Conservation (phyloP, 2,888 invertebrate species). For the Lapara coniferarum region DNA sequence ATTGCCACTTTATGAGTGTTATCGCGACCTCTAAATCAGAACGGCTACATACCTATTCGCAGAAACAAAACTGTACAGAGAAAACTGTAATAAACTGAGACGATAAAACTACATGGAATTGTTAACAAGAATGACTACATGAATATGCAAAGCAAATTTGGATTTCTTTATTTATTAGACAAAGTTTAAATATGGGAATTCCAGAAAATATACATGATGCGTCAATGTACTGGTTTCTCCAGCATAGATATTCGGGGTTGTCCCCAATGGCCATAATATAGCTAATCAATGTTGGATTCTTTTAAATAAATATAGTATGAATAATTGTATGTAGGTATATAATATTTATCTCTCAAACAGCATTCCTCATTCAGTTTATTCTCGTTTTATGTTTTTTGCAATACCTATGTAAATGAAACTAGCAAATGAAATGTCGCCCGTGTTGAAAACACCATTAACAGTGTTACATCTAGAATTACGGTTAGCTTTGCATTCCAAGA, state of each 20-base stretch:
- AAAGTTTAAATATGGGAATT: not conserved
- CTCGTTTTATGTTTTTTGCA: not conserved
- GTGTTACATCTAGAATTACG: not conserved
- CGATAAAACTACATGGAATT: constrained; percentile 8
- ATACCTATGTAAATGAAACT: not conserved
- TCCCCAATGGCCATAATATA: not conserved
- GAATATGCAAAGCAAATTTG: not conserved
- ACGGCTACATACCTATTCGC: constrained; percentile 28
- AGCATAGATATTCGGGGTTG: not conserved
- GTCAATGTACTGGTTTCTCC: not conserved
- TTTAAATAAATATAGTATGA: not conserved
- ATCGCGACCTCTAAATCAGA: constrained; percentile 46
- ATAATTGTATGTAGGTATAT: too few relatives aligned
- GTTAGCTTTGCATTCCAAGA: not conserved
- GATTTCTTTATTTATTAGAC: not conserved
- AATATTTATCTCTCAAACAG: too few relatives aligned
- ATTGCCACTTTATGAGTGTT: constrained; percentile 45
- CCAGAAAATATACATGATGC: not conserved
- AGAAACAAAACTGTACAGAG: constrained; percentile 38
- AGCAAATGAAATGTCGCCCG: too few relatives aligned
- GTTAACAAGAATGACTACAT: not conserved
- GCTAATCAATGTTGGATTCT: not conserved
- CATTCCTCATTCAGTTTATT: not conserved
- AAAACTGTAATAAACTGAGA: constrained; percentile 13
- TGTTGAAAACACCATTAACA: too few relatives aligned